Evolutionary conservation across 2,888 invertebrate species (phyloP), one percentile per base, ranked within the genome.

Genomic region (Nineta flava): DNA sequence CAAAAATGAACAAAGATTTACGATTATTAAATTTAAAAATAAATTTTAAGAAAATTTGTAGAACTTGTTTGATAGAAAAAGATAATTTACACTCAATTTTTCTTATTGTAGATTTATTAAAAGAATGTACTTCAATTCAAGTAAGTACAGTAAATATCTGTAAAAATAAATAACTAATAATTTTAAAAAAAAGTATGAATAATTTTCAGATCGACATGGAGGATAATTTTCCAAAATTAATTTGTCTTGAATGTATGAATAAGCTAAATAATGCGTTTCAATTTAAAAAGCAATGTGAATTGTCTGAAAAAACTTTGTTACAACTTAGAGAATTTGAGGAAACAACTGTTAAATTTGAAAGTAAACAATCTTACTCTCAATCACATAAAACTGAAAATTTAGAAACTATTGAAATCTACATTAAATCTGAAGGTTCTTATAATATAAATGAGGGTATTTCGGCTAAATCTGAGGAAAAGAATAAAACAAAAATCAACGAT

Each of bases 41-140:
- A 41, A 53, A 57, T 38, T 50, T 57, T 43, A 54, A 57, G 17
- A 67, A 63, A 53, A 57, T 72, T 47, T 75, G 75, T 55, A 63
- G 74, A 51, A 66, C 71, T 54, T 75, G 75, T 58, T 60, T 75
- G 57, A 52, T 56, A 52, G 55, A 63, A 60, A 53, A 62, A 59
- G 35, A 62, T 56, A 57, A 62, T 15, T 62, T 72, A 60, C 60
- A 62, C 55, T 64, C 70, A 2, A 55, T 66, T 50, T 58, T 62
- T 42, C 59, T 59, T 35, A 10, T n/a, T 35, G 10, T 13, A 35
- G 35, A 35, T n/a, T n/a, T 13, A 13, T 35, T 35, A 35, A 35
- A 35, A 13, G 35, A 35, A 13, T 35, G 35, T 35, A 35, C 35
- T 35, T 35, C 35, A n/a, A 35, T 35, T 13, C 35, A 35, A 3